A percentile compares a stretch with the other conserved stretches of the same genome.
Evolutionary conservation across 2,888 invertebrate species (phyloP).

Genomic region (Aphrophora alni): DNA sequence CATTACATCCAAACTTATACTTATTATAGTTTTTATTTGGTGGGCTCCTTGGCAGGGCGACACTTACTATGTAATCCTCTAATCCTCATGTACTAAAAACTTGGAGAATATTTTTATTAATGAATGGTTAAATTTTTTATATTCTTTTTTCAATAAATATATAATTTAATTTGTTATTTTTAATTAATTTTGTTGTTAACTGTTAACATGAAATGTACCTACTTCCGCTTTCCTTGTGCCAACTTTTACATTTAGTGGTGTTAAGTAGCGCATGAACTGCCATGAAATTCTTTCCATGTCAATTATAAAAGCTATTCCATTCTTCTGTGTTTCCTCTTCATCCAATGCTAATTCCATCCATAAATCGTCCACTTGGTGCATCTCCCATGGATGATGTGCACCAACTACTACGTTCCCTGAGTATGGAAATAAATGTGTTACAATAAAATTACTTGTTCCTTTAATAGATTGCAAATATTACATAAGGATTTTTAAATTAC

Average conservation of each 20-base stretch:
- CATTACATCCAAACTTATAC: too few relatives aligned
- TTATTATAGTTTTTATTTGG: too few relatives aligned
- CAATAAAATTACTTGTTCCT: neutral
- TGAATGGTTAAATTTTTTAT: too few relatives aligned
- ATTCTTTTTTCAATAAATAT: too few relatives aligned
- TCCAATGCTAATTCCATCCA: slow-evolving; percentile 56
- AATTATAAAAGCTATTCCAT: slow-evolving; percentile 56
- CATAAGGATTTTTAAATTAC: too few relatives aligned
- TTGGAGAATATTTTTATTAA: too few relatives aligned
- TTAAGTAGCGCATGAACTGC: slow-evolving; percentile 46
- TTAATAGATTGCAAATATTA: neutral
- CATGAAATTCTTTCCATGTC: slow-evolving; percentile 53
- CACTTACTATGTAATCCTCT: too few relatives aligned
- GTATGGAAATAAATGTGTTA: neutral
- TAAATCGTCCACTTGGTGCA: slow-evolving; percentile 56
- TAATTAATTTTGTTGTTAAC: too few relatives aligned
- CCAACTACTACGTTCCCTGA: slow-evolving; percentile 46
- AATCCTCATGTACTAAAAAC: too few relatives aligned
- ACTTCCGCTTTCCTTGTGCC: slow-evolving; percentile 47
- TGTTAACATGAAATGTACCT: neutral
- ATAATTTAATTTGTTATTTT: too few relatives aligned
- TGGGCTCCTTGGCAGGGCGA: too few relatives aligned
- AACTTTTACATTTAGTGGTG: slow-evolving; percentile 44
- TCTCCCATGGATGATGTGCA: slow-evolving; percentile 50
- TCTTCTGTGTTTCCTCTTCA: slow-evolving; percentile 53